Conservation (phyloP, 2,113 vertebrate species). For the Oryzias woworae region DNA sequence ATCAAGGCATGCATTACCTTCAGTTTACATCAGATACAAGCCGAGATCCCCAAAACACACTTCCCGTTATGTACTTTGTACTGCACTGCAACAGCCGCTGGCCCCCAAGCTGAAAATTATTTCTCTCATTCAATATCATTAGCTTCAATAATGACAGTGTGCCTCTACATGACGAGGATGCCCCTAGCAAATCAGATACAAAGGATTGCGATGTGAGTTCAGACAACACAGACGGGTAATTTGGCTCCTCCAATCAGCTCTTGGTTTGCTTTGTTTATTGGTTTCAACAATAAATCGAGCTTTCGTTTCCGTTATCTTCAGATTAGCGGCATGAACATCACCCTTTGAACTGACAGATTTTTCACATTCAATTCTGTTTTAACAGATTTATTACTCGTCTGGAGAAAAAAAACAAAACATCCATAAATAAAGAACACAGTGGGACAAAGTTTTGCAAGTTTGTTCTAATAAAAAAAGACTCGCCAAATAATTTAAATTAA, state of each 20-base stretch:
- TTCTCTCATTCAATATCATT: slow-evolving; percentile 67
- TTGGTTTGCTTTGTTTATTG: not conserved
- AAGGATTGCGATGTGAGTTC: slow-evolving; percentile 30
- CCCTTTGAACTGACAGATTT: too few relatives aligned
- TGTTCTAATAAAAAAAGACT: too few relatives aligned
- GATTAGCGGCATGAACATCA: too few relatives aligned
- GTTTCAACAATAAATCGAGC: not conserved
- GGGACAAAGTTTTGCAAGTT: too few relatives aligned
- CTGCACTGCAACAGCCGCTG: slow-evolving; percentile 39
- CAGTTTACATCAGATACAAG: slow-evolving; percentile 37
- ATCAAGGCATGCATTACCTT: slow-evolving; percentile 45
- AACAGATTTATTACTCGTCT: too few relatives aligned
- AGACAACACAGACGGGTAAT: slow-evolving; percentile 21
- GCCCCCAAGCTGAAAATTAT: slow-evolving; percentile 40
- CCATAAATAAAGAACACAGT: too few relatives aligned
- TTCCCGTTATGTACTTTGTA: slow-evolving; percentile 27
- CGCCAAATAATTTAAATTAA: too few relatives aligned
- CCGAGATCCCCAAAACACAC: slow-evolving; percentile 21
- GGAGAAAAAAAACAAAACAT: too few relatives aligned
- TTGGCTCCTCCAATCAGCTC: slow-evolving; percentile 18
- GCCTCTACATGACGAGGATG: slow-evolving; percentile 38
- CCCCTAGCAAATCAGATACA: slow-evolving; percentile 55
- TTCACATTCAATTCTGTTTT: too few relatives aligned
- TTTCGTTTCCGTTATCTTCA: too few relatives aligned
- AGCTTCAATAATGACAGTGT: slow-evolving; percentile 65